Evolutionary conservation across 2,113 vertebrate species (phyloP).

Genomic region (Rhinolophus ferrumequinum): DNA sequence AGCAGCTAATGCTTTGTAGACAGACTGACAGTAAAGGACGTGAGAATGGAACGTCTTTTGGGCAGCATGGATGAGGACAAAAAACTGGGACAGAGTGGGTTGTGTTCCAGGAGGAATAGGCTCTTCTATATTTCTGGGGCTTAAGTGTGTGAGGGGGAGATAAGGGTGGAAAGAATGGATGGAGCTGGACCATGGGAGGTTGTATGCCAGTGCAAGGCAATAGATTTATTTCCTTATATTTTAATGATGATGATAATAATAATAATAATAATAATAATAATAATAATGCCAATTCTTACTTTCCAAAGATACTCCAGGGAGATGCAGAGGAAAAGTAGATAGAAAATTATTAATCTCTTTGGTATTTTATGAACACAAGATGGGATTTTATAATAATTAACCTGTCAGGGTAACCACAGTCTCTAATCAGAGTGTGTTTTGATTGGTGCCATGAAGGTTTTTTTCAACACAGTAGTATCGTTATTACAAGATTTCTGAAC

Average conservation of each 20-base stretch:
- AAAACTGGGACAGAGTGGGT: neutral
- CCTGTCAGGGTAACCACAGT: neutral
- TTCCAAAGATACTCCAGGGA: neutral
- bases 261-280: neutral
- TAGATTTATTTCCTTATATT: neutral
- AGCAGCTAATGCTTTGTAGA: neutral
- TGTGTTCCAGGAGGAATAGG: neutral
- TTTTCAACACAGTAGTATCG: slow-evolving; percentile 4
- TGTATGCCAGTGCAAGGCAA: neutral
- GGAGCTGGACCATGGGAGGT: neutral
- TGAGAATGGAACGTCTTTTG: neutral
- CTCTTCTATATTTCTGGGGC: neutral
- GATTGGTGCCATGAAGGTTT: neutral
- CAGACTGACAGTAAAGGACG: neutral
- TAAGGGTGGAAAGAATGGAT: neutral
- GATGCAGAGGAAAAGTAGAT: neutral
- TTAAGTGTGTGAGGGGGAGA: neutral
- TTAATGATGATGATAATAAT: neutral
- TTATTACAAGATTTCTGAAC: slow-evolving; percentile 27
- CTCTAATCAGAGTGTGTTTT: neutral
- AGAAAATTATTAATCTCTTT: slow-evolving; percentile 11
- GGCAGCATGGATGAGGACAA: neutral
- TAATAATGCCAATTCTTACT: neutral
- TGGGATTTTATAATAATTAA: slow-evolving; percentile 13
- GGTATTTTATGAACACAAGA: neutral